Evolutionary conservation across 1,140 invertebrate genomes (phyloP), one percentile per base, ranked within the genome.

Genomic region (Bombyx mandarina): DNA sequence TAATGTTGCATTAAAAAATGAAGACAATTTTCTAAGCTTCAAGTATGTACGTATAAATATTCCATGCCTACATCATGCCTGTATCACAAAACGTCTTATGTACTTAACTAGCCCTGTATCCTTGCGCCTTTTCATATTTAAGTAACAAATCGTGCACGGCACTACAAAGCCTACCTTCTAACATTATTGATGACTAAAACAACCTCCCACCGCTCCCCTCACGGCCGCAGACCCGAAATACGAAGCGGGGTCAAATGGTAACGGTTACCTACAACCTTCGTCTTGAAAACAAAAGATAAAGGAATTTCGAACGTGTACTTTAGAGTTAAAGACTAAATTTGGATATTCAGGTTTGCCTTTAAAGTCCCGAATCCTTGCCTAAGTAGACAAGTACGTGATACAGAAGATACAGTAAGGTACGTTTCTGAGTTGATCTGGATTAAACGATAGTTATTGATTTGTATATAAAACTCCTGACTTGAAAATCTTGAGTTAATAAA

Each of bases 151-250:
- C 69, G 63, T 68, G 67, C 74, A 68, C 75, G 66, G 80, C 78
- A 76, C 63, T 67, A 65, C 68, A 76, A 77, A 69, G 68, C 79
- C 79, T 78, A 79, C 79, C 76, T 75, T 63, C 73, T 77, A 82
- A 82, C 73, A 75, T 86, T 86, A 86, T 84, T 86, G 81, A 86
- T 86, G 82, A 73, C 82, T 82, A 81, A 77, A 80, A 74, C 75
- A 71, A 60, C 75, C 70, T 70, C 73, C 75, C 50, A 56, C 74
- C 66, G 62, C 67, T 62, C 51, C 52, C 61, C 54, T 61, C 54
- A 26, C 53, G 58, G 26, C 45, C 56, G 60, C 62, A 73, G 75
- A 78, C 75, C 72, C 72, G 68, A 81, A 86, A 82, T 77, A 76
- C 75, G 75, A 71, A 82, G 79, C 75, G 82, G 82, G 82, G 82